phyloP scores from a whole-genome alignment of 2,113 vertebrate genomes.

The Dipodomys spectabilis region DNA sequence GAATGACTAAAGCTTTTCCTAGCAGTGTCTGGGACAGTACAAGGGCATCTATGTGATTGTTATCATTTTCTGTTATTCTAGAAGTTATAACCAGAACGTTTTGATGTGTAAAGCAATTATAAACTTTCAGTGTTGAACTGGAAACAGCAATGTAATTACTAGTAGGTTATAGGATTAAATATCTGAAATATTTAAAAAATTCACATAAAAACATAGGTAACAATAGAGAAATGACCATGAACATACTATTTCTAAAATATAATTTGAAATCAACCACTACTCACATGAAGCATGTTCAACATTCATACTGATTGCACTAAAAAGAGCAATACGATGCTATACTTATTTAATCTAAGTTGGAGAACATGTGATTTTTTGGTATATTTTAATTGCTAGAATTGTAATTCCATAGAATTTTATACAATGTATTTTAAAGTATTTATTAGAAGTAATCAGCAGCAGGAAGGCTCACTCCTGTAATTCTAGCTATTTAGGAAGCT shows the following conservation, averaged over 20 bases:
- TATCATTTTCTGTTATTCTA: background rate
- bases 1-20: constrained; percentile 17
- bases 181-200: too few species aligned
- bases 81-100: background rate
- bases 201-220: too few species aligned
- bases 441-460: background rate
- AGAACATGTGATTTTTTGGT: background rate
- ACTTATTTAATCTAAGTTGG: background rate
- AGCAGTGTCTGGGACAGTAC: background rate
- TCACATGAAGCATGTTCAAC: background rate
- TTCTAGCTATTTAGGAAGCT: too few species aligned
- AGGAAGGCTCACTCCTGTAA: too few species aligned
- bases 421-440: background rate
- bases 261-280: background rate
- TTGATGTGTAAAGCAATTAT: constrained; percentile 7
- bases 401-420: background rate
- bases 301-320: background rate
- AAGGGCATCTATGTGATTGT: background rate
- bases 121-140: background rate
- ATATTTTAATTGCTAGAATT: background rate
- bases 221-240: background rate
- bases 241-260: background rate
- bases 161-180: too few species aligned
- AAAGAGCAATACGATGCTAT: background rate
- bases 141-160: background rate